phyloP scores from a whole-genome alignment of 2,888 invertebrate genomes.

The Ernsta delagoae region DNA sequence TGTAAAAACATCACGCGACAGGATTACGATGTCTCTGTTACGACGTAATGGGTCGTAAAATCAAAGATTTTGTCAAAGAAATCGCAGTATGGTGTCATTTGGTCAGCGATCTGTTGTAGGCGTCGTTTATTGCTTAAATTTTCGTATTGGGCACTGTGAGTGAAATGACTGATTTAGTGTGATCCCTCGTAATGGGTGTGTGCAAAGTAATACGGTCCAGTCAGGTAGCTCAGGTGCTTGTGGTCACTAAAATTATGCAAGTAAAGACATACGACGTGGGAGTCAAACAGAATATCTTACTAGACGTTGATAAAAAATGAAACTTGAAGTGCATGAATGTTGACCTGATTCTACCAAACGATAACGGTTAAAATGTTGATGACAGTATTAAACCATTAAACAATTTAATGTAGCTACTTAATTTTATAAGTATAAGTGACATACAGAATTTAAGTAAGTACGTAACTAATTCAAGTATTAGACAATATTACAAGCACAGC shows the following conservation, averaged over 20 bases:
- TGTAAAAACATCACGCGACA: constrained; percentile 5
- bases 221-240: constrained; percentile 3
- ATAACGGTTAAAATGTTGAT: not conserved
- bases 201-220: constrained; percentile 14
- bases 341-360: constrained; percentile 4
- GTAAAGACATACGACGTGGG: constrained; percentile 6
- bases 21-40: constrained; percentile 51
- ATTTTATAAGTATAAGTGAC: not conserved
- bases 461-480: not conserved
- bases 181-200: constrained; percentile 24
- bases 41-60: constrained; percentile 47
- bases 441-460: not conserved
- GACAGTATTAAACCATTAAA: not conserved
- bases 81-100: constrained; percentile 49
- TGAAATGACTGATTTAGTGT: constrained; percentile 36
- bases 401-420: not conserved
- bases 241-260: constrained; percentile 17
- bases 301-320: constrained; percentile 16
- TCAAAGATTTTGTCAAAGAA: constrained; percentile 59
- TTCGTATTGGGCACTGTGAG: constrained; percentile 37
- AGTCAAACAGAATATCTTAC: constrained; percentile 18
- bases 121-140: constrained; percentile 50
- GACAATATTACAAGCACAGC: not conserved
- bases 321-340: constrained; percentile 6
- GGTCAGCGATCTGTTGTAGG: constrained; percentile 51